Percentiles rank a stretch among this genome's conserved stretches.
Conservation (phyloP, 2,797 vertebrate genomes). For the Halcyon chelicuti region DNA sequence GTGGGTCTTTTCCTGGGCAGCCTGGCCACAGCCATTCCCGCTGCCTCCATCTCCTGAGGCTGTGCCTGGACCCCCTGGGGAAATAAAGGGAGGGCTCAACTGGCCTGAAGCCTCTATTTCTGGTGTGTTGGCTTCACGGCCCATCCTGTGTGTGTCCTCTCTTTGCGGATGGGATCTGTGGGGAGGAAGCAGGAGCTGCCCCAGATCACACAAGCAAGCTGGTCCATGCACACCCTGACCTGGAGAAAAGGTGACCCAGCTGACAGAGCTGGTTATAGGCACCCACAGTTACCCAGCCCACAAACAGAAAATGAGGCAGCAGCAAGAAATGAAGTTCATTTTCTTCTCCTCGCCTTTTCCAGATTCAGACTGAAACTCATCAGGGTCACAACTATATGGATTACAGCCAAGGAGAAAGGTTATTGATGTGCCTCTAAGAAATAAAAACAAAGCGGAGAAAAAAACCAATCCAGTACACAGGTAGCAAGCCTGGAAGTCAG, state of each 20-base stretch:
- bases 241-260: not conserved
- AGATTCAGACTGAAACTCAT: slow-evolving; percentile 51
- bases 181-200: not conserved
- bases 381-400: slow-evolving; percentile 59
- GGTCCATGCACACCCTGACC: fast-evolving
- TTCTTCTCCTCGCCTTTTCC: slow-evolving; percentile 47
- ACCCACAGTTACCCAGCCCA: not conserved
- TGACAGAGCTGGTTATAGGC: not conserved
- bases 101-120: not conserved
- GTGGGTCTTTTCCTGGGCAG: not conserved
- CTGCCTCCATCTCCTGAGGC: not conserved
- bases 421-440: slow-evolving; percentile 62
- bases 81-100: not conserved
- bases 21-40: not conserved
- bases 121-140: fast-evolving
- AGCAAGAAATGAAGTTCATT: slow-evolving; percentile 51
- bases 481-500: not conserved
- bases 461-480: not conserved
- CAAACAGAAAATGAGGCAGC: not conserved
- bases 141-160: not conserved
- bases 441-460: slow-evolving; percentile 32
- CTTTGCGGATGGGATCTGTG: not conserved
- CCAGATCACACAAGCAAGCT: not conserved
- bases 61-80: not conserved
- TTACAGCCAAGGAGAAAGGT: slow-evolving; percentile 58